Evolutionary conservation across 1,140 invertebrate genomes (phyloP).

Genomic region (Drosophila pectinifera): DNA sequence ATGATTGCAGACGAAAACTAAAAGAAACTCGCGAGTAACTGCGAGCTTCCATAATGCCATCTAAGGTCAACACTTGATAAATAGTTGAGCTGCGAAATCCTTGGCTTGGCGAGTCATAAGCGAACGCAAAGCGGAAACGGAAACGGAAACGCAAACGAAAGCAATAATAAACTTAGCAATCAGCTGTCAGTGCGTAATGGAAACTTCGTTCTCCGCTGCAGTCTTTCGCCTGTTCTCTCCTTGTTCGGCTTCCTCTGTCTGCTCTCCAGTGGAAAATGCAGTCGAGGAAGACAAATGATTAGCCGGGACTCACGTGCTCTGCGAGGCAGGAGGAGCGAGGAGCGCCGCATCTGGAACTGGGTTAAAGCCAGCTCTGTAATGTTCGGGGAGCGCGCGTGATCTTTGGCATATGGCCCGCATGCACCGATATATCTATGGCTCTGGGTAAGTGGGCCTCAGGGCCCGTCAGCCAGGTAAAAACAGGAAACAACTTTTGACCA

Average conservation of each 20-base stretch:
- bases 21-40: conserved; percentile 4
- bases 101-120: conserved; percentile 55
- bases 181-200: conserved; percentile 67
- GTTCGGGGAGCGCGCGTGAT: conserved; percentile 48
- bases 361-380: conserved; percentile 49
- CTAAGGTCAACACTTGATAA: conserved; percentile 63
- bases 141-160: conserved; percentile 40
- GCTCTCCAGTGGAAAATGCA: conserved; percentile 33
- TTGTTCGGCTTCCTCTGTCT: not conserved
- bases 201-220: conserved; percentile 42
- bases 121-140: conserved; percentile 46
- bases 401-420: conserved; percentile 56
- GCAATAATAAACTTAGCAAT: conserved; percentile 68
- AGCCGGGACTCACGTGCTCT: conserved; percentile 52
- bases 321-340: not conserved
- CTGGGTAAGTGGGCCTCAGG: conserved; percentile 46
- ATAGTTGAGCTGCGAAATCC: conserved; percentile 48
- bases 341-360: conserved; percentile 40
- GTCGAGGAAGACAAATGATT: conserved; percentile 63
- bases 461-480: conserved; percentile 52
- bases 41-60: conserved; percentile 37
- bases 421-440: conserved; percentile 36
- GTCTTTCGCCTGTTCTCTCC: conserved; percentile 1
- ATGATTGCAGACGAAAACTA: conserved; percentile 44
- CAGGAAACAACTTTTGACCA: conserved; percentile 59